Base-by-base conservation (phyloP, 2,888 invertebrate genomes). In the Ochropleura plecta region DNA sequence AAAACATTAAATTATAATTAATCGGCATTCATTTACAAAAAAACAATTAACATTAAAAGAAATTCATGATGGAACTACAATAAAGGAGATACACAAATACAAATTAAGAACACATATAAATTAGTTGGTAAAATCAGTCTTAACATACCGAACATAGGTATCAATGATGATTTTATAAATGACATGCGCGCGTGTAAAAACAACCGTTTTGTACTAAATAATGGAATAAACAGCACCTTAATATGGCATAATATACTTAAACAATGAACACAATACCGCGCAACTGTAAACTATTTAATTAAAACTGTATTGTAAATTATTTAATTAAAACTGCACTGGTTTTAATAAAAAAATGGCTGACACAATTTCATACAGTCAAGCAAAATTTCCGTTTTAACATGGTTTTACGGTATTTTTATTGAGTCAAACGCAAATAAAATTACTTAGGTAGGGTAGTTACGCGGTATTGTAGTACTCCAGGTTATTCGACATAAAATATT, bases 91-190 rank as follows among this genome's bases (percentile, higher is more conserved):
- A 87, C 79, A 89, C 86, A 88, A 88, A 89, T 86, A 86, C 91
- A 91, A 90, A 91, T 89, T 86, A 84, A 88, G 90, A 90, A 91
- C 91, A 88, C 83, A 86, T 81, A 79, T 0, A 84, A 86, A 88
- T 78, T 86, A 88, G 83, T 76, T 90, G 89, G 88, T 88, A 88
- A 93, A 92, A 94, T 95, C 95, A 95, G 95, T 95, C 95, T 95
- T 94, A 89, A 92, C 90, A 83, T 79, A 90, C 83, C 88, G 75
- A 86, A 87, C 77, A 70, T 70, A 88, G 64, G 69, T 82, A 85
- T 77, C 40, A 75, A 73, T 76, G 74, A 86, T 78, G 81, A 84
- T 84, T 85, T 82, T 72, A 86, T 82, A 79, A 82, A 90, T 88
- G 88, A 85, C 82, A 89, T 90, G 86, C 82, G 84, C 88, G 82